Percentiles rank a stretch among this genome's conserved stretches.
phyloP scores from a whole-genome alignment of 2,888 invertebrate genomes.

The Cryptocheilus praepositus region DNA sequence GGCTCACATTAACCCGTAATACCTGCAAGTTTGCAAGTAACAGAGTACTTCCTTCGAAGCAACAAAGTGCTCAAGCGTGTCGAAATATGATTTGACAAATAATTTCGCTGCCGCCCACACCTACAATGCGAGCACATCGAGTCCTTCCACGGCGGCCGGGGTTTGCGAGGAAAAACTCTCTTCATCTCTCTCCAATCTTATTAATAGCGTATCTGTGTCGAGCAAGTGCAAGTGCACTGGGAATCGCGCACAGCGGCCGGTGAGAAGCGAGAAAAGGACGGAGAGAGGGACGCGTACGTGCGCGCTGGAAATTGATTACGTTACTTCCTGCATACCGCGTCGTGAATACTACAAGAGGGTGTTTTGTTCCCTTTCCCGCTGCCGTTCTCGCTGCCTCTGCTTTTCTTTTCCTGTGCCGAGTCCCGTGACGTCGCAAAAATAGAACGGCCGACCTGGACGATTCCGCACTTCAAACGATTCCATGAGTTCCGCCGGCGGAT shows the following conservation, averaged over 20 bases:
- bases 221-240: conserved; percentile 43
- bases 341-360: too few species aligned
- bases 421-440: conserved; percentile 7
- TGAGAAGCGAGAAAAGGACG: too few species aligned
- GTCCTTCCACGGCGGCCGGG: too few species aligned
- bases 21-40: too few species aligned
- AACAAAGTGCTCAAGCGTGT: too few species aligned
- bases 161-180: too few species aligned
- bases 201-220: conserved; percentile 44
- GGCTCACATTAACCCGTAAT: too few species aligned
- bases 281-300: conserved; percentile 3
- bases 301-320: conserved; percentile 28
- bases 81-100: too few species aligned
- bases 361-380: neutral
- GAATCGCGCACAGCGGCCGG: neutral
- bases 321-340: conserved; percentile 32
- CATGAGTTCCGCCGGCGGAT: too few species aligned
- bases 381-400: neutral
- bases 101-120: too few species aligned
- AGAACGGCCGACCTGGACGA: neutral
- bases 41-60: too few species aligned
- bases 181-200: conserved; percentile 25
- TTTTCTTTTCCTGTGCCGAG: neutral
- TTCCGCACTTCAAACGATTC: neutral
- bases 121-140: too few species aligned